Percentiles rank a stretch among this genome's conserved stretches.
These are phyloP conservation scores for Manis crassicaudata DNA, from an alignment of 2,797 vertebrate species.

Conservation along the genomic window DNA sequence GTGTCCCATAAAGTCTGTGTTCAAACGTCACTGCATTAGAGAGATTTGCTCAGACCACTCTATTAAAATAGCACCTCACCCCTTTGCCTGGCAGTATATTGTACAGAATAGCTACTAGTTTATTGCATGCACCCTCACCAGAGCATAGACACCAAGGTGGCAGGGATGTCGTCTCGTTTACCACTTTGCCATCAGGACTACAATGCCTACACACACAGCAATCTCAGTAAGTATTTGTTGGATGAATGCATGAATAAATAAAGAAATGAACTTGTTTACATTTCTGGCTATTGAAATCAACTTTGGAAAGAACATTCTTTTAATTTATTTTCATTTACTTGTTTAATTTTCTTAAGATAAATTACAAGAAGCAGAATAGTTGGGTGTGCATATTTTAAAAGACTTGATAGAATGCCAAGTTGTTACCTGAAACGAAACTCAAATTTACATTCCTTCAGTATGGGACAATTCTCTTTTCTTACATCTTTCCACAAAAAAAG, in stretches of 20 bases:
- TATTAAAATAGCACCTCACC: neutral
- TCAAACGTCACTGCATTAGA: neutral
- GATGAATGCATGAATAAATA: constrained; percentile 4
- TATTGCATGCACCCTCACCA: neutral
- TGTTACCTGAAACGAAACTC: neutral
- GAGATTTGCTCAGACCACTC: neutral
- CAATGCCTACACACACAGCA: neutral
- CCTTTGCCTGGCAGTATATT: neutral
- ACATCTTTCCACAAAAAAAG: neutral
- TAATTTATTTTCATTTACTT: constrained; percentile 17
- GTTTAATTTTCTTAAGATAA: constrained; percentile 26
- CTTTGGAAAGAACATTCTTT: neutral
- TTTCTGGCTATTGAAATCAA: neutral
- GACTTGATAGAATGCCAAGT: neutral
- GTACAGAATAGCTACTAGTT: neutral
- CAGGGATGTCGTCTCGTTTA: neutral
- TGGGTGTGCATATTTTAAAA: neutral
- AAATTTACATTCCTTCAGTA: neutral
- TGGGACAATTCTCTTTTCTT: neutral
- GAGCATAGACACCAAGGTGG: neutral
- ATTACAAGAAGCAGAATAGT: neutral
- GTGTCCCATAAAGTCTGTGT: neutral
- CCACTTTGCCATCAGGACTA: neutral
- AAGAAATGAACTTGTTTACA: neutral
- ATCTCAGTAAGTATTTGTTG: neutral